These are phyloP conservation scores for Cynopterus brachyotis DNA, from an alignment of 2,113 vertebrate genomes.

Conservation along the genomic window DNA sequence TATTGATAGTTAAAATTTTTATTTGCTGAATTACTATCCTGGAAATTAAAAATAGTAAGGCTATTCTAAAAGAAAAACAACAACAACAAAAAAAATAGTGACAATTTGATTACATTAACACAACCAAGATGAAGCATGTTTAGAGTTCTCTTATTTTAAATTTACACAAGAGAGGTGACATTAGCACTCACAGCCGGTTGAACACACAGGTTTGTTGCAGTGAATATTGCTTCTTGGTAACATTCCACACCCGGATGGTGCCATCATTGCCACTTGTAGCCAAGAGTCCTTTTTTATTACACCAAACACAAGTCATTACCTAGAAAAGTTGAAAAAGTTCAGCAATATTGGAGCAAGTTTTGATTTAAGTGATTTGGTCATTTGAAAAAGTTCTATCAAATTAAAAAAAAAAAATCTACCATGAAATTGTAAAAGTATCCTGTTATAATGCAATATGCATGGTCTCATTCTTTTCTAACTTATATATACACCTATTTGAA, in stretches of 20 bases:
- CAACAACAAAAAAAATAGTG: not conserved
- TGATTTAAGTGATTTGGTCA: not conserved
- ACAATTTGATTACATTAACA: not conserved
- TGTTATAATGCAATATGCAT: not conserved
- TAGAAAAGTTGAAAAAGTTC: slow-evolving; percentile 75
- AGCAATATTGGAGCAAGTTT: slow-evolving; percentile 39
- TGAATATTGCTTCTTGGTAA: slow-evolving; percentile 95
- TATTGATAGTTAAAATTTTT: not conserved
- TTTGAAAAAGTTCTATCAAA: not conserved
- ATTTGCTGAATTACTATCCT: not conserved
- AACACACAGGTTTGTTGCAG: slow-evolving; percentile 97
- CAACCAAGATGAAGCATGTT: not conserved
- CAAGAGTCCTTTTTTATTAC: slow-evolving; percentile 93
- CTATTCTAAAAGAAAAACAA: not conserved
- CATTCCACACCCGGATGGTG: slow-evolving; percentile 96
- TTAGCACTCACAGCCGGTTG: slow-evolving; percentile 90
- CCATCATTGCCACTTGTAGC: slow-evolving; percentile 96
- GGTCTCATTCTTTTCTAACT: not conserved
- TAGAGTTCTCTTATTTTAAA: not conserved
- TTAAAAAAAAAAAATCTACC: not conserved
- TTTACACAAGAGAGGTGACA: not conserved
- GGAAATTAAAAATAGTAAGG: slow-evolving; percentile 16
- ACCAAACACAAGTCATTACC: slow-evolving; percentile 97
- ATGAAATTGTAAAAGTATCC: not conserved
- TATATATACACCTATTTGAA: not conserved